Evolutionary conservation across 2,113 vertebrate species (phyloP).

Genomic region (Suricata suricatta): DNA sequence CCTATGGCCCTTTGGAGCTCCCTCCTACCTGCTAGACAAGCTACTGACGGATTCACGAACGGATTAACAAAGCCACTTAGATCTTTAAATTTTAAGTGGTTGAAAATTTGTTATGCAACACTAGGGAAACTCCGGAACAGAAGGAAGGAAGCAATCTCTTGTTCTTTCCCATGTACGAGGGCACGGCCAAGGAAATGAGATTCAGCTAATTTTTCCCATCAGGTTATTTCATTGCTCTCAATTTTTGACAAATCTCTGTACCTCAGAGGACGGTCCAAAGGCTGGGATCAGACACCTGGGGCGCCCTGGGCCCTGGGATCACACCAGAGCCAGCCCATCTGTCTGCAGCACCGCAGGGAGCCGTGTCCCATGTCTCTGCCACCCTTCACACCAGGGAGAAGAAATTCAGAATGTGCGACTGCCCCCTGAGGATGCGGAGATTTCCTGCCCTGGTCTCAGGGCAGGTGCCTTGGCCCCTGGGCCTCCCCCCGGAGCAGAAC

Average conservation of each 20-base stretch:
- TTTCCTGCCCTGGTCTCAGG: not conserved
- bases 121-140: not conserved
- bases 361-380: rapidly evolving
- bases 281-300: rapidly evolving
- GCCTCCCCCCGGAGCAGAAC: not conserved
- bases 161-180: not conserved
- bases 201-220: not conserved
- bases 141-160: rapidly evolving
- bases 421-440: rapidly evolving
- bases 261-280: not conserved
- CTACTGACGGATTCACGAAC: not conserved
- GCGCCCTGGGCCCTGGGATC: not conserved
- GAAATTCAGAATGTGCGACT: not conserved
- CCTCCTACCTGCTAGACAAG: not conserved
- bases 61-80: not conserved
- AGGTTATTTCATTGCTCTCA: not conserved
- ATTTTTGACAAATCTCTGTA: not conserved
- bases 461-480: not conserved
- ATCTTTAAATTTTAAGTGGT: not conserved
- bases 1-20: not conserved
- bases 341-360: rapidly evolving
- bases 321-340: no score
- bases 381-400: not conserved
- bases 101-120: not conserved
- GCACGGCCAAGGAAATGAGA: not conserved